Percentiles rank a stretch among this genome's conserved stretches.
phyloP scores from a whole-genome alignment of 2,797 vertebrate genomes.

The Acanthurus leucopareius region DNA sequence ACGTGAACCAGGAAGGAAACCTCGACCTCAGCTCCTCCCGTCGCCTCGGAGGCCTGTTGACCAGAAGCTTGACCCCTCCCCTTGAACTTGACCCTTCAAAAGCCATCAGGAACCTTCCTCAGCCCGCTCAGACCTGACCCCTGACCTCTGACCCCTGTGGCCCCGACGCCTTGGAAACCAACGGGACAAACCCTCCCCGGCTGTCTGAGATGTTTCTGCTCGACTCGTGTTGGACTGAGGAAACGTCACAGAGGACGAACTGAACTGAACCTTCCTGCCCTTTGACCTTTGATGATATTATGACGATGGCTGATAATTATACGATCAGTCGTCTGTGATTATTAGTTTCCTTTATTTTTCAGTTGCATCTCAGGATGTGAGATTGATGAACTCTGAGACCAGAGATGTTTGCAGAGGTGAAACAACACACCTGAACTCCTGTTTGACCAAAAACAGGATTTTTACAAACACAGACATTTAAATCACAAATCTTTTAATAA shows the following conservation, averaged over 20 bases:
- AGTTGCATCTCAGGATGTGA: constrained; percentile 58
- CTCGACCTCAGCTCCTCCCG: neutral
- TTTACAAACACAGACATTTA: constrained; percentile 5
- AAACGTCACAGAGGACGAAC: constrained; percentile 20
- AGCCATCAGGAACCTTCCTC: constrained; percentile 37
- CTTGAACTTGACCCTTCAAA: constrained; percentile 35
- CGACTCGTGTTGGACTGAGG: constrained; percentile 13
- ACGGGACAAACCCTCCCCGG: neutral
- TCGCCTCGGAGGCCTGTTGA: constrained; percentile 19
- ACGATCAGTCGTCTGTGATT: constrained; percentile 33
- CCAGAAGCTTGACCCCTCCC: constrained; percentile 7
- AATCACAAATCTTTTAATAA: neutral
- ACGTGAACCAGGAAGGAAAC: constrained; percentile 3
- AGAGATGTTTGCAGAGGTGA: constrained; percentile 32
- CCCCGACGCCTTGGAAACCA: neutral
- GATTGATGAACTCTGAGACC: constrained; percentile 38
- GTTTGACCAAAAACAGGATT: constrained; percentile 20
- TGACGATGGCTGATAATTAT: constrained; percentile 24
- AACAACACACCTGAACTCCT: neutral
- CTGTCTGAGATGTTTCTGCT: neutral
- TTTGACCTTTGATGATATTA: constrained; percentile 24
- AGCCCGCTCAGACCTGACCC: neutral
- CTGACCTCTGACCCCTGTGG: constrained; percentile 22
- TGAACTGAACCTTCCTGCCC: constrained; percentile 23
- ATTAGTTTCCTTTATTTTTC: constrained; percentile 28